phyloP scores from a whole-genome alignment of 2,888 invertebrate species.

The Megamerina dolium region DNA sequence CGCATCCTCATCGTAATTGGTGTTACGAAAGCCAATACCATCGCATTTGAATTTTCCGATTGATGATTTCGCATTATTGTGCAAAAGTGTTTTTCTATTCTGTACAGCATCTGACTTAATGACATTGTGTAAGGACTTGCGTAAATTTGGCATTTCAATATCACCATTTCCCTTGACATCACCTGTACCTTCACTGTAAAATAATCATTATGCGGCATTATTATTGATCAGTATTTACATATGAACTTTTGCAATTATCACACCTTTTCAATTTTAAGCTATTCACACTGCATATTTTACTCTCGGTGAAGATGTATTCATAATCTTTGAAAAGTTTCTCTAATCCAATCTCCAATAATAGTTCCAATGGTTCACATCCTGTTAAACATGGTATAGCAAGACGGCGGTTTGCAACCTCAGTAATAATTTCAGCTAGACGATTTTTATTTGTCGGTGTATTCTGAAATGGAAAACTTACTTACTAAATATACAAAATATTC shows the following conservation, averaged over 20 bases:
- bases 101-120: slow-evolving; percentile 26
- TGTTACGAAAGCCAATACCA: slow-evolving; percentile 42
- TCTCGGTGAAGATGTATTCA: slow-evolving; percentile 45
- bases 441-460: slow-evolving; percentile 47
- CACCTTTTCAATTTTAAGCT: slow-evolving; percentile 30
- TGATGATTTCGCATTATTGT: slow-evolving; percentile 26
- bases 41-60: slow-evolving; percentile 24
- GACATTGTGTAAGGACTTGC: slow-evolving; percentile 44
- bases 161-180: slow-evolving; percentile 20
- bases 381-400: slow-evolving; percentile 46
- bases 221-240: no score
- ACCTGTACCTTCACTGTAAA: slow-evolving; percentile 11
- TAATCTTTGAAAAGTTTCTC: slow-evolving; percentile 48
- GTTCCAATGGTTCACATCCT: slow-evolving; percentile 46
- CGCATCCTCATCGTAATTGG: slow-evolving; percentile 37
- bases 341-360: slow-evolving; percentile 48
- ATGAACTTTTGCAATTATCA: no score
- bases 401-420: slow-evolving; percentile 44
- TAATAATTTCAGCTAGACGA: slow-evolving; percentile 47
- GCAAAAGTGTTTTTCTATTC: slow-evolving; percentile 39
- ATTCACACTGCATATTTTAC: slow-evolving; percentile 41
- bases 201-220: neutral
- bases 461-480: slow-evolving; percentile 23
- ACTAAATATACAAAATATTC: neutral
- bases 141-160: slow-evolving; percentile 31